A percentile compares a stretch with the other conserved stretches of the same genome.
Evolutionary conservation across 2,113 vertebrate genomes (phyloP).

Genomic region (Craseonycteris thonglongyai): DNA sequence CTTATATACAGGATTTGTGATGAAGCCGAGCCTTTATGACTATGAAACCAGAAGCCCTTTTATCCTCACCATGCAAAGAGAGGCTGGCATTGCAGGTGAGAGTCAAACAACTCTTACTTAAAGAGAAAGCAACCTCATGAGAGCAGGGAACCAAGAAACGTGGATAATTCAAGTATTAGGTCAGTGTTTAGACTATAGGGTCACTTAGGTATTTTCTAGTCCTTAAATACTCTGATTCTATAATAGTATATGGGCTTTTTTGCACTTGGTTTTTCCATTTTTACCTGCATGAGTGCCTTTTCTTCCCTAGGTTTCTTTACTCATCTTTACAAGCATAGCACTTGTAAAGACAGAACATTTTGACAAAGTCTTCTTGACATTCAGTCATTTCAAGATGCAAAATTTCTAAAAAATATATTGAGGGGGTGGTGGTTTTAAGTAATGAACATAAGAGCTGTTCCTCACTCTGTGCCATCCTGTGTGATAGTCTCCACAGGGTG

Average conservation of each 20-base stretch:
- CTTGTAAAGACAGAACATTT: slow-evolving; percentile 13
- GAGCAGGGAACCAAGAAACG: neutral
- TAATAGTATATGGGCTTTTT: neutral
- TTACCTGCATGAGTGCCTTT: neutral
- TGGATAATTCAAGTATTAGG: neutral
- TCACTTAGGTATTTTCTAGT: neutral
- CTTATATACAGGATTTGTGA: neutral
- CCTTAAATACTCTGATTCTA: neutral
- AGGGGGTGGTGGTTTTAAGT: neutral
- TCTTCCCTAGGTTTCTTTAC: neutral
- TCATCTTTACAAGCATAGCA: neutral
- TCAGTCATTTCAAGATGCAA: slow-evolving; percentile 6
- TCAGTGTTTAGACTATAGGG: neutral
- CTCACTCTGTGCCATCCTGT: too few species aligned
- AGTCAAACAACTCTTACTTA: neutral
- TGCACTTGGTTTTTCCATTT: neutral
- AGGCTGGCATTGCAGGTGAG: neutral
- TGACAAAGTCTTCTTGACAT: slow-evolving; percentile 20
- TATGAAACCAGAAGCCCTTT: neutral
- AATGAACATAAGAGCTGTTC: neutral
- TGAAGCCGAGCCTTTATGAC: neutral
- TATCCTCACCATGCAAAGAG: neutral
- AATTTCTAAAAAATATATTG: neutral
- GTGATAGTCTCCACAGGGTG: neutral
- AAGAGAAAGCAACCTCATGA: neutral